A percentile compares a stretch with the other conserved stretches of the same genome.
phyloP scores from a whole-genome alignment of 2,797 vertebrate genomes.

The Orestias chungarensis region DNA sequence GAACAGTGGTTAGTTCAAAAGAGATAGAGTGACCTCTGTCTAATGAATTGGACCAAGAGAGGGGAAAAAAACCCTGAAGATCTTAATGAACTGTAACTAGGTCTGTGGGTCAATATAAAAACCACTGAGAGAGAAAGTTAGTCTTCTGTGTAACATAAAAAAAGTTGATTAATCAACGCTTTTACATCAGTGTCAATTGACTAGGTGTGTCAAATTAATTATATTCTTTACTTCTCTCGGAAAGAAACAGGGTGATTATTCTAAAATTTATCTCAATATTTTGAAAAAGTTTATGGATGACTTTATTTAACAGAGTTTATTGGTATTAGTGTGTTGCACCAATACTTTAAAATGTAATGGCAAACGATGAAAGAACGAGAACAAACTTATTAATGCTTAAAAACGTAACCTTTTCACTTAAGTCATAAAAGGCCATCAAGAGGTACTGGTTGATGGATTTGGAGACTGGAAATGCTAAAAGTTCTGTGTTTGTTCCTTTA shows the following conservation, averaged over 20 bases:
- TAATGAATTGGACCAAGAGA: neutral
- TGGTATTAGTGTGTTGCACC: neutral
- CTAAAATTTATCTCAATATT: neutral
- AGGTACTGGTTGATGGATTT: neutral
- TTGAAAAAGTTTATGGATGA: neutral
- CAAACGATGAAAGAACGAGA: neutral
- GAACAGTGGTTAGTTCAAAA: neutral
- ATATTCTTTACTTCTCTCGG: neutral
- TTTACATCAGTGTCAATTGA: neutral
- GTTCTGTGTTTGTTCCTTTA: neutral
- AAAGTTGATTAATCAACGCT: neutral
- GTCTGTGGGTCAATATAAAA: conserved; percentile 1
- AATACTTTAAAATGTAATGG: neutral
- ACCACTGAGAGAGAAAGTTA: neutral
- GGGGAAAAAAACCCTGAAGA: neutral
- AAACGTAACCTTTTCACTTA: neutral
- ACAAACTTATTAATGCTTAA: neutral
- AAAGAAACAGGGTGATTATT: neutral
- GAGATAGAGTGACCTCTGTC: neutral
- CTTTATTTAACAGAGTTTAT: neutral
- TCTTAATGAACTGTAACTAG: neutral
- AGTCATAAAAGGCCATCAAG: neutral
- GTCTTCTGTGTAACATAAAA: neutral
- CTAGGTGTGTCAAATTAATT: neutral
- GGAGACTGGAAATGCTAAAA: neutral